Evolutionary conservation across 2,113 vertebrate genomes (phyloP).

Genomic region (Turdus rufiventris): DNA sequence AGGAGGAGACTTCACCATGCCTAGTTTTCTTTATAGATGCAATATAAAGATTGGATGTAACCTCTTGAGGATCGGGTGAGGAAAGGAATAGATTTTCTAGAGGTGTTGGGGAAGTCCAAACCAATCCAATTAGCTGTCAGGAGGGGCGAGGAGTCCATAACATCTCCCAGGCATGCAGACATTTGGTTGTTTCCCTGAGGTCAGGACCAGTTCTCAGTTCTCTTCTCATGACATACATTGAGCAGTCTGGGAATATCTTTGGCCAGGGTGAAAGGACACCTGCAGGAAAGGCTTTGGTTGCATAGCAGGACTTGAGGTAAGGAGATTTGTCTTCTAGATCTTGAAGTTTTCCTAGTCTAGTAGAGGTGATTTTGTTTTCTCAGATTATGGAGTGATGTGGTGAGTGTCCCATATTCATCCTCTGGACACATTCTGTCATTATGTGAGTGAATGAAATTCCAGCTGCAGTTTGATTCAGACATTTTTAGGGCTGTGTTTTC

Average conservation of each 20-base stretch:
- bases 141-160: neutral
- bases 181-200: neutral
- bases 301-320: neutral
- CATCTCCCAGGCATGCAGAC: accelerated
- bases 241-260: neutral
- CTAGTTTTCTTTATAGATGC: neutral
- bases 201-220: neutral
- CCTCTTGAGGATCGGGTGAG: neutral
- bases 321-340: neutral
- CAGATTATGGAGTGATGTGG: neutral
- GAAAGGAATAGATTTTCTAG: neutral
- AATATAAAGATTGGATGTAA: neutral
- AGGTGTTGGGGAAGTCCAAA: neutral
- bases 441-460: neutral
- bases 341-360: neutral
- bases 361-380: neutral
- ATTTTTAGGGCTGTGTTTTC: neutral
- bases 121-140: neutral
- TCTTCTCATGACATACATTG: neutral
- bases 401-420: neutral
- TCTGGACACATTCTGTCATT: neutral
- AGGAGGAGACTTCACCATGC: neutral
- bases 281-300: neutral
- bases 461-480: neutral
- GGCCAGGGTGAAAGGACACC: neutral